phyloP scores from a whole-genome alignment of 2,113 vertebrate genomes.

The Thermophis baileyi region DNA sequence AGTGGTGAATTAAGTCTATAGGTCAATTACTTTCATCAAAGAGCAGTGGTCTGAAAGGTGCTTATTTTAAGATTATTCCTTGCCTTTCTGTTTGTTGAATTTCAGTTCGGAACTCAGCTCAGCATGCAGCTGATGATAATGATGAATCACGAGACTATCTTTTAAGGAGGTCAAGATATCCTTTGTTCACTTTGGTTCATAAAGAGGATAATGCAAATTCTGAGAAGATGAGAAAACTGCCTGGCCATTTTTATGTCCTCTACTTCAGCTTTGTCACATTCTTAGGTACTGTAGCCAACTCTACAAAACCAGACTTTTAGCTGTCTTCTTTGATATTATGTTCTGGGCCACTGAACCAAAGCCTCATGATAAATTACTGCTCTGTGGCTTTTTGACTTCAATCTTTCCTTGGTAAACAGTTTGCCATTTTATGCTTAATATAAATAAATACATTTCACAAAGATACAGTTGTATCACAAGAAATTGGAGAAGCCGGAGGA shows the following conservation, averaged over 20 bases:
- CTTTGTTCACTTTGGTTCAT: background rate
- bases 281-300: conserved; percentile 13
- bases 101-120: background rate
- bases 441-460: conserved; percentile 41
- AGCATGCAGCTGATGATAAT: background rate
- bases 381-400: conserved; percentile 50
- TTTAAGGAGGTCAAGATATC: background rate
- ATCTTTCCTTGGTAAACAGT: conserved; percentile 50
- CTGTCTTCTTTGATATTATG: conserved; percentile 34
- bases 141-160: background rate
- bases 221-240: background rate
- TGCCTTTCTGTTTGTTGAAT: background rate
- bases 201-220: background rate
- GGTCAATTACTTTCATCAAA: background rate
- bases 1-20: background rate
- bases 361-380: conserved; percentile 51
- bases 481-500: conserved; percentile 13
- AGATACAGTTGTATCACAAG: background rate
- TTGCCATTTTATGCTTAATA: conserved; percentile 46
- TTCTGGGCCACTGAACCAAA: conserved; percentile 48
- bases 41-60: background rate
- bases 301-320: background rate
- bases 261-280: conserved; percentile 17
- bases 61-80: background rate
- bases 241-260: background rate